Conservation (phyloP, 2,113 vertebrate species). For the Gasterosteus nipponicus region DNA sequence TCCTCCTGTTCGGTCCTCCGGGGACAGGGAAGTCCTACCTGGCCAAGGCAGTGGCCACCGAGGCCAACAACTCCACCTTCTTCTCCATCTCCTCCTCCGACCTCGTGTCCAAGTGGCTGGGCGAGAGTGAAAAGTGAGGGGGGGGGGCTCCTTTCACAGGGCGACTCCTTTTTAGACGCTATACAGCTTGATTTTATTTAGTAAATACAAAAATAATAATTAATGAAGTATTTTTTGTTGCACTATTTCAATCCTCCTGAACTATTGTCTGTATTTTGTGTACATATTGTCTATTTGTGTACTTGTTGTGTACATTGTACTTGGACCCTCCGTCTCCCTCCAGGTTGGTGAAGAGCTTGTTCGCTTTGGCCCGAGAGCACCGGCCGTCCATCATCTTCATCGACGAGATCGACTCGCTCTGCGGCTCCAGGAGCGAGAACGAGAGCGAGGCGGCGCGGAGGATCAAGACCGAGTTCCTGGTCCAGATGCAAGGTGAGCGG, state of each 20-base stretch:
- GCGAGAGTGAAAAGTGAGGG: conserved; percentile 94
- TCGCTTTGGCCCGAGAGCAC: conserved; percentile 89
- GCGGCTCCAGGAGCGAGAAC: conserved; percentile 92
- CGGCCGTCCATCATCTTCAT: conserved; percentile 97
- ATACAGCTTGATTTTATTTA: too few species aligned
- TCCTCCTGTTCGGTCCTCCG: conserved; percentile 93
- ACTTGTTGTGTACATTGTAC: too few species aligned
- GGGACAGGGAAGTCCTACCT: conserved; percentile 95
- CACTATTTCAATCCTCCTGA: too few species aligned
- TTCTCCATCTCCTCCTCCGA: conserved; percentile 95
- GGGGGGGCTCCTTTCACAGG: too few species aligned
- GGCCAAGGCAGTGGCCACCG: conserved; percentile 94
- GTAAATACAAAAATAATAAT: too few species aligned
- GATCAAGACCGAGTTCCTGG: conserved; percentile 95
- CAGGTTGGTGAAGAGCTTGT: conserved; percentile 93
- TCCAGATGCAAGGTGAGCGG: conserved; percentile 92
- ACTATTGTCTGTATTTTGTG: too few species aligned
- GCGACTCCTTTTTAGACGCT: too few species aligned
- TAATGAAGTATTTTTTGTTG: too few species aligned
- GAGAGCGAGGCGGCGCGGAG: conserved; percentile 93
- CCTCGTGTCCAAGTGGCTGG: conserved; percentile 95
- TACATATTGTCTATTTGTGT: too few species aligned
- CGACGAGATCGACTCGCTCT: conserved; percentile 94
- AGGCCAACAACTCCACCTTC: conserved; percentile 96
- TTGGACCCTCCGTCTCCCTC: not conserved